Conservation (phyloP, 2,888 invertebrate genomes). For the Scaptomyza caliginosa region DNA sequence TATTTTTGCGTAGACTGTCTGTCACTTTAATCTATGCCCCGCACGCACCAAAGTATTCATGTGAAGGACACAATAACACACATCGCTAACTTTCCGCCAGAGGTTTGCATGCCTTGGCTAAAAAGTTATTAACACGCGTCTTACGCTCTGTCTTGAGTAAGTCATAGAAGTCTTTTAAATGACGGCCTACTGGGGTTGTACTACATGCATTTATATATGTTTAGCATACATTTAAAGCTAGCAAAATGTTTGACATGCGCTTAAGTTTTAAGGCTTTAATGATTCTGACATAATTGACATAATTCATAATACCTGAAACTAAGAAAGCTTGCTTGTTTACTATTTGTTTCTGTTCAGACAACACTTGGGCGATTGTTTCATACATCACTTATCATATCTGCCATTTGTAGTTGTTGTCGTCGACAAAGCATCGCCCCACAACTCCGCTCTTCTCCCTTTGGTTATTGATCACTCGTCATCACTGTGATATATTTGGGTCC, state of each 20-base stretch:
- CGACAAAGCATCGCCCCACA: slow-evolving; percentile 3
- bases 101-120: slow-evolving; percentile 59
- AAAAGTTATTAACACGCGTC: slow-evolving; percentile 79
- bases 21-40: slow-evolving; percentile 72
- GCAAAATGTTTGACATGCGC: background rate
- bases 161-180: slow-evolving; percentile 53
- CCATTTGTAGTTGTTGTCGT: slow-evolving; percentile 9
- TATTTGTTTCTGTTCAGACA: slow-evolving; percentile 7
- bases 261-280: too few species aligned
- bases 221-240: background rate
- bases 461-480: slow-evolving; percentile 73
- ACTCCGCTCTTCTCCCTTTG: slow-evolving; percentile 1
- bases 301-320: background rate
- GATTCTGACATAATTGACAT: too few species aligned
- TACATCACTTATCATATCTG: slow-evolving; percentile 44
- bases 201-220: slow-evolving; percentile 4
- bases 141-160: slow-evolving; percentile 61
- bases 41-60: slow-evolving; percentile 62
- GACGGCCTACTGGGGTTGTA: background rate
- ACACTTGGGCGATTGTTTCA: slow-evolving; percentile 21
- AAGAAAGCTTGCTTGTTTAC: too few species aligned
- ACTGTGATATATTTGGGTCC: slow-evolving; percentile 69
- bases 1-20: slow-evolving; percentile 73
- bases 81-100: background rate
- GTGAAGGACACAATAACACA: slow-evolving; percentile 61